Conservation (phyloP, 1,140 invertebrate genomes). For the Lasioglossum albipes region DNA sequence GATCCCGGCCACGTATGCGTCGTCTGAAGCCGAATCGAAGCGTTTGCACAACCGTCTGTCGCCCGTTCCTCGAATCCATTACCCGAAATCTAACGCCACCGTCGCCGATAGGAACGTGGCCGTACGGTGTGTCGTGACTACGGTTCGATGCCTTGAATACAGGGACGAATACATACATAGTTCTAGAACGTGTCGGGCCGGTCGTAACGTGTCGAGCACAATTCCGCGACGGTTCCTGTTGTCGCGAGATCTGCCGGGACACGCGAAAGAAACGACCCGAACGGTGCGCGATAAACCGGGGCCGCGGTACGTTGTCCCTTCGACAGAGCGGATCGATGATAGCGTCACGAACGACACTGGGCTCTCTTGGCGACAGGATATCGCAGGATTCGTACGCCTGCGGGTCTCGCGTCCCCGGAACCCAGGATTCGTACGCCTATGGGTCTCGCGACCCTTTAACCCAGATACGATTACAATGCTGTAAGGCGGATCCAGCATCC, state of each 20-base stretch:
- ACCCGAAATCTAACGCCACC: background rate
- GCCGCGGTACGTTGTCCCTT: conserved; percentile 1
- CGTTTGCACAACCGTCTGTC: too few relatives aligned
- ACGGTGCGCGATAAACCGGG: conserved; percentile 6
- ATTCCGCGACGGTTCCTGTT: conserved; percentile 6
- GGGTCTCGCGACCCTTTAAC: background rate
- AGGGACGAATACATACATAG: background rate
- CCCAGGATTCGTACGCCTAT: conserved; percentile 15
- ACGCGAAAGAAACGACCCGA: conserved; percentile 20
- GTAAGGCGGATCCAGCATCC: too few relatives aligned
- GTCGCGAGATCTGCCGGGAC: conserved; percentile 8
- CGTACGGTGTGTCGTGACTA: conserved; percentile 9
- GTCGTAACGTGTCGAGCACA: conserved; percentile 10
- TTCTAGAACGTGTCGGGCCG: background rate
- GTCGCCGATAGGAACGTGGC: conserved; percentile 6
- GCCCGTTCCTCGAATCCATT: background rate
- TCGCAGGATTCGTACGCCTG: background rate
- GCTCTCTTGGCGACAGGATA: conserved; percentile 1
- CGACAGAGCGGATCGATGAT: conserved; percentile 40
- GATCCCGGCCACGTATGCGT: too few relatives aligned
- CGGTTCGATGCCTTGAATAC: background rate
- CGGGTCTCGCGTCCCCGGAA: background rate
- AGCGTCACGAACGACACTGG: conserved; percentile 16
- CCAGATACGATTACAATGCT: too few relatives aligned
- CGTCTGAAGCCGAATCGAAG: too few relatives aligned